These are phyloP conservation scores for Poliocrania exsul DNA, from an alignment of 2,797 vertebrate species.

Conservation along the genomic window DNA sequence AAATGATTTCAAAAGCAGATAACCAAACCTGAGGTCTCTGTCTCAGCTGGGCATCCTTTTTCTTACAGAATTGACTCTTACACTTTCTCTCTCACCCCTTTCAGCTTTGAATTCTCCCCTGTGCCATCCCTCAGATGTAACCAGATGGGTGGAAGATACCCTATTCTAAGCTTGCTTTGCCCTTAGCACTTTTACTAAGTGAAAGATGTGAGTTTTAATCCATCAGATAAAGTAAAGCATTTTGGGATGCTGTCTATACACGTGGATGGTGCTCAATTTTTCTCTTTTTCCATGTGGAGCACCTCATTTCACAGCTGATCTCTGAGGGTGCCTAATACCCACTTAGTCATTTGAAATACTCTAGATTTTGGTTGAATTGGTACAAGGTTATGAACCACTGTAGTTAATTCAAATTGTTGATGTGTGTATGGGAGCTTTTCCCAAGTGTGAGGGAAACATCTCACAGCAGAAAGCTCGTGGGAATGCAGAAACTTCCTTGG, in stretches of 20 bases:
- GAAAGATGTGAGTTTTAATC: neutral
- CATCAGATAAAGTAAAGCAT: neutral
- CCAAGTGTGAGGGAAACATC: neutral
- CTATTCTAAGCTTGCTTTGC: neutral
- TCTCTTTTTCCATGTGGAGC: neutral
- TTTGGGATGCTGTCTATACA: neutral
- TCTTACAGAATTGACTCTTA: neutral
- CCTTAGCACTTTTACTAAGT: neutral
- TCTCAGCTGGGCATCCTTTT: neutral
- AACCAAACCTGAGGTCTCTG: neutral
- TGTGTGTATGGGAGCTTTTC: neutral
- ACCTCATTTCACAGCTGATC: neutral
- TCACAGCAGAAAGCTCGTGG: neutral
- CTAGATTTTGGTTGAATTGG: neutral
- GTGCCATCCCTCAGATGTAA: neutral
- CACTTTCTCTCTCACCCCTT: neutral
- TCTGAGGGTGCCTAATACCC: neutral
- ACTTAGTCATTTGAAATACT: neutral
- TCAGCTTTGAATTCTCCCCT: neutral
- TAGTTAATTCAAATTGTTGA: neutral
- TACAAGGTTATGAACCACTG: neutral
- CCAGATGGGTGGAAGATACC: neutral
- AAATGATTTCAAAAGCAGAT: neutral
- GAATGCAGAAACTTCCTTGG: neutral
- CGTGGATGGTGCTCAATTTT: neutral